A percentile compares a stretch with the other conserved stretches of the same genome.
These are phyloP conservation scores for Tetraodon nigroviridis DNA, from an alignment of 2,113 vertebrate genomes.

Conservation along the genomic window DNA sequence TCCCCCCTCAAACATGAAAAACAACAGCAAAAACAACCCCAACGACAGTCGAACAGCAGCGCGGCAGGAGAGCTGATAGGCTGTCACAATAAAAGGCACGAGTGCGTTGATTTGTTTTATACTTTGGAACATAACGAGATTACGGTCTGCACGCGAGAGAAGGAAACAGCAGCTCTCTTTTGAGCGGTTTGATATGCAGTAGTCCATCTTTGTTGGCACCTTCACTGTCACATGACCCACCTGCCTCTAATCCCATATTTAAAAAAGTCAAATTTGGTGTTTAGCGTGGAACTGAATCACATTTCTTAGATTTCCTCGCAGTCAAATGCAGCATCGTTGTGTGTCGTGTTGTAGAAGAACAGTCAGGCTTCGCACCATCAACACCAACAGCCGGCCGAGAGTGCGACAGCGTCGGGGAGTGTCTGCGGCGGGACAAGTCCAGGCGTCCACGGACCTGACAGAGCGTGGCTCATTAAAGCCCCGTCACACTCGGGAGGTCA, in stretches of 20 bases:
- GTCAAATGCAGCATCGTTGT: too few species aligned
- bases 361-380: constrained; percentile 27
- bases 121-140: background rate
- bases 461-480: constrained; percentile 62
- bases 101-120: too few species aligned
- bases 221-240: background rate
- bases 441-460: constrained; percentile 55
- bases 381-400: constrained; percentile 31
- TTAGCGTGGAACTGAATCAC: too few species aligned
- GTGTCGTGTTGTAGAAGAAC: constrained; percentile 3
- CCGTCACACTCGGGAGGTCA: constrained; percentile 58
- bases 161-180: background rate
- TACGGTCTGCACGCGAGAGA: background rate
- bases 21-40: too few species aligned
- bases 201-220: background rate
- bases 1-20: too few species aligned
- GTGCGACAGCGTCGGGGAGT: constrained; percentile 26
- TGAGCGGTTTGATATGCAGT: too few species aligned
- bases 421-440: constrained; percentile 40
- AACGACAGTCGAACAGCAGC: too few species aligned
- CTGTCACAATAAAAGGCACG: too few species aligned
- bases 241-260: too few species aligned
- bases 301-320: too few species aligned
- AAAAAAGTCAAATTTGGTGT: too few species aligned
- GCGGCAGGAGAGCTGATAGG: too few species aligned